These are phyloP conservation scores for Pogonophryne albipinna DNA, from an alignment of 2,797 vertebrate species.

Conservation along the genomic window DNA sequence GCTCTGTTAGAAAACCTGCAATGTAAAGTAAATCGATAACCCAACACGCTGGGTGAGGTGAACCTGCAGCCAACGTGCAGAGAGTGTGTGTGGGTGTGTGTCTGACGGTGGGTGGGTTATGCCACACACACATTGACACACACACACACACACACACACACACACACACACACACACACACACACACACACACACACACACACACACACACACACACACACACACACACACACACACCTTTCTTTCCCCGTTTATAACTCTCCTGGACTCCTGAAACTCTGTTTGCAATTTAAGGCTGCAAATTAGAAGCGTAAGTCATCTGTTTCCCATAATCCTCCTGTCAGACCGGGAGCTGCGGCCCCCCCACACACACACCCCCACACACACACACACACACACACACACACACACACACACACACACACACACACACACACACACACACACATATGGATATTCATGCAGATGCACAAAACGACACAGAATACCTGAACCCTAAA, in stretches of 20 bases:
- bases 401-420: neutral
- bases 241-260: conserved; percentile 93
- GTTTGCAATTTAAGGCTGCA: conserved; percentile 99
- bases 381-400: conserved; percentile 24
- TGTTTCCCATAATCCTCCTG: conserved; percentile 98
- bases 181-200: no score
- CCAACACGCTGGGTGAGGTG: conserved; percentile 91
- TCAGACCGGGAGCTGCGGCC: conserved; percentile 90
- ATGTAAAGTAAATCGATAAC: conserved; percentile 77
- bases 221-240: conserved; percentile 75
- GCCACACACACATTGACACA: conserved; percentile 29
- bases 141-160: no score
- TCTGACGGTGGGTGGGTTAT: conserved; percentile 6
- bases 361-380: no score
- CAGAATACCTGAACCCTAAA: no score
- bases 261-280: conserved; percentile 96
- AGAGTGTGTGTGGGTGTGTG: conserved; percentile 87
- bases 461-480: conserved; percentile 4
- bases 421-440: no score
- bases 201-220: no score
- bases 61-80: conserved; percentile 91
- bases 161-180: no score
- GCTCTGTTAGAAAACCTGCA: neutral
- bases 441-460: conserved; percentile 21
- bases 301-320: conserved; percentile 99